phyloP scores from a whole-genome alignment of 2,888 invertebrate genomes.

The Cabera pusaria region DNA sequence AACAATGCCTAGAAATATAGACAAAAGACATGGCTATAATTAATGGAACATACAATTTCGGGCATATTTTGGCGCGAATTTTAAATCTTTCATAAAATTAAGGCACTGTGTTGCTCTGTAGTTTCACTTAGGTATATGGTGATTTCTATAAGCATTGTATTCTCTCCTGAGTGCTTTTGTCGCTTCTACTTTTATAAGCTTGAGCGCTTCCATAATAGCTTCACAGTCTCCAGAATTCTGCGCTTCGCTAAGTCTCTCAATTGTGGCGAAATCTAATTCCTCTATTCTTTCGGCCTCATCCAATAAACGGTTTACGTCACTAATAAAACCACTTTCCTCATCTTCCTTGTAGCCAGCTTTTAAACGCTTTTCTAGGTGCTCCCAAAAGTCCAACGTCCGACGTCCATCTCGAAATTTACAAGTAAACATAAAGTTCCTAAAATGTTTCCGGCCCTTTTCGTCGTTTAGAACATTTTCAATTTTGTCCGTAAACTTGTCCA shows the following conservation, averaged over 20 bases:
- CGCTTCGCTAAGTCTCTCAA: constrained; percentile 63
- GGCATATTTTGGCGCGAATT: constrained; percentile 65
- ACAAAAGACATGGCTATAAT: no score
- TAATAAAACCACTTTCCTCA: constrained; percentile 55
- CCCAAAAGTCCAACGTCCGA: constrained; percentile 66
- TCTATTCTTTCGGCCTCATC: constrained; percentile 69
- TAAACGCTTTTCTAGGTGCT: constrained; percentile 63
- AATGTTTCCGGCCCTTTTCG: constrained; percentile 70
- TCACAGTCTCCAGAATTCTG: constrained; percentile 60
- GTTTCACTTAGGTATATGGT: constrained; percentile 45
- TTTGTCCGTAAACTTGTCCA: constrained; percentile 77
- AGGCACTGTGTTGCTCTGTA: constrained; percentile 37
- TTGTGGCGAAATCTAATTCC: constrained; percentile 68
- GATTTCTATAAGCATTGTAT: constrained; percentile 63
- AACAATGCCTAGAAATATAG: no score
- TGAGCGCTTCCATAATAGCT: constrained; percentile 58
- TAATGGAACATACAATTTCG: no score
- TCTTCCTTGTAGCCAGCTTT: constrained; percentile 57
- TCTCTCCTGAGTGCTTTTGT: constrained; percentile 68
- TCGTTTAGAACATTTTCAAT: constrained; percentile 77
- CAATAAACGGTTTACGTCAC: constrained; percentile 58
- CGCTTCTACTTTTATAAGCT: constrained; percentile 61
- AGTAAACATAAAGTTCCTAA: constrained; percentile 73
- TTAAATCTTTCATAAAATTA: constrained; percentile 39
- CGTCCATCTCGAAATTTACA: constrained; percentile 67